Percentiles rank a stretch among this genome's conserved stretches.
These are phyloP conservation scores for Patella ulyssiponensis DNA, from an alignment of 2,888 invertebrate species.

Conservation along the genomic window DNA sequence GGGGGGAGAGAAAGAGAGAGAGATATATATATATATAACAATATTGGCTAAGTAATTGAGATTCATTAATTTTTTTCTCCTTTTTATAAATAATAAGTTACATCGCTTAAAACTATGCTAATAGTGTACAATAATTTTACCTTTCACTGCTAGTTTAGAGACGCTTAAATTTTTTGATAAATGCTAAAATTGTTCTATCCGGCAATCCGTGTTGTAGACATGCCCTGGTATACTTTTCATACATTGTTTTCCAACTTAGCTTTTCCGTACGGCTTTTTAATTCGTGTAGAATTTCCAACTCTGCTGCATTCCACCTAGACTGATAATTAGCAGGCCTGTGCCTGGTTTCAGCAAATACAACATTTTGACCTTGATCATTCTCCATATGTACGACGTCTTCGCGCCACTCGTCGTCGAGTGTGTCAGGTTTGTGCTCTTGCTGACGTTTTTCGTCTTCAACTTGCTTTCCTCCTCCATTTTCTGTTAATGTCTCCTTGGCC, in stretches of 20 bases:
- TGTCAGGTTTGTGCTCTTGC: too few relatives aligned
- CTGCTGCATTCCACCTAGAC: neutral
- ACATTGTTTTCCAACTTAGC: neutral
- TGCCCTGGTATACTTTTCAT: neutral
- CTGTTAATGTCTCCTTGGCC: neutral
- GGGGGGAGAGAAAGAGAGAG: too few relatives aligned
- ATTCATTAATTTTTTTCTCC: too few relatives aligned
- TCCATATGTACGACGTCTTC: neutral
- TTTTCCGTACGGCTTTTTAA: neutral
- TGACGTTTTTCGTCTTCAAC: too few relatives aligned
- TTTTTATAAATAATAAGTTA: too few relatives aligned
- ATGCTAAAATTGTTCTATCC: neutral
- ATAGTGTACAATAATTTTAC: too few relatives aligned
- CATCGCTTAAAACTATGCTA: too few relatives aligned
- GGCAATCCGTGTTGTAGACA: neutral
- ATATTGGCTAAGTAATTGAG: too few relatives aligned
- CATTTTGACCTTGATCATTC: neutral
- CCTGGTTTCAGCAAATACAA: constrained; percentile 1
- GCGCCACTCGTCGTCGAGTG: too few relatives aligned
- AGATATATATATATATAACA: too few relatives aligned
- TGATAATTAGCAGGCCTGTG: neutral
- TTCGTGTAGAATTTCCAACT: neutral
- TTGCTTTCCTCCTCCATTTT: too few relatives aligned
- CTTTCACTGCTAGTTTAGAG: neutral
- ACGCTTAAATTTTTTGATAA: neutral